These are phyloP conservation scores for Nyctibius bracteatus DNA, from an alignment of 2,113 vertebrate genomes.

Conservation along the genomic window DNA sequence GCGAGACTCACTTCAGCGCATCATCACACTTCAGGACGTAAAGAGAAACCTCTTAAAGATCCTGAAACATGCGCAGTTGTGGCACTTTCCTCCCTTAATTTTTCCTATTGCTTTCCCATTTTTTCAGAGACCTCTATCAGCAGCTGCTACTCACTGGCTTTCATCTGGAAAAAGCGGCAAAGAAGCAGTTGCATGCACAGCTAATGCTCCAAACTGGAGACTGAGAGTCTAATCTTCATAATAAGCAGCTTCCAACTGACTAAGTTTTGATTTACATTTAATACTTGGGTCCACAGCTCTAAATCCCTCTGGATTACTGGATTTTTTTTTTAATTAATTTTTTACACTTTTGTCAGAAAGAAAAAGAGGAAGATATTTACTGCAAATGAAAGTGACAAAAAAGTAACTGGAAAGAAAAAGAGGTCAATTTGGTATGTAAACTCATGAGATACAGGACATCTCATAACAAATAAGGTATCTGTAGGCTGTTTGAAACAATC, in stretches of 20 bases:
- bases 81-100: not conserved
- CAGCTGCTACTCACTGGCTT: slow-evolving; percentile 64
- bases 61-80: not conserved
- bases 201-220: slow-evolving; percentile 47
- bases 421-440: not conserved
- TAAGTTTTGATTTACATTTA: slow-evolving; percentile 56
- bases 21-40: not conserved
- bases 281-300: not conserved
- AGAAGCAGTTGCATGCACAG: slow-evolving; percentile 40
- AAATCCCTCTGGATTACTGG: slow-evolving; percentile 2
- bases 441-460: not conserved
- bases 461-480: not conserved
- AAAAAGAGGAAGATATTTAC: not conserved
- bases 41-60: not conserved
- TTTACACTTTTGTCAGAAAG: not conserved
- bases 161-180: slow-evolving; percentile 8
- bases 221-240: slow-evolving; percentile 60
- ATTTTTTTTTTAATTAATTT: not conserved
- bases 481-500: not conserved
- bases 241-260: slow-evolving; percentile 54
- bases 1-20: not conserved
- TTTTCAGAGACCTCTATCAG: slow-evolving; percentile 12
- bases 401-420: not conserved
- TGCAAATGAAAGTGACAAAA: not conserved
- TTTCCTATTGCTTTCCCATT: slow-evolving; percentile 24